A percentile compares a stretch with the other conserved stretches of the same genome.
Conservation (phyloP, 2,888 invertebrate species). For the Rhabditoides inermis region DNA sequence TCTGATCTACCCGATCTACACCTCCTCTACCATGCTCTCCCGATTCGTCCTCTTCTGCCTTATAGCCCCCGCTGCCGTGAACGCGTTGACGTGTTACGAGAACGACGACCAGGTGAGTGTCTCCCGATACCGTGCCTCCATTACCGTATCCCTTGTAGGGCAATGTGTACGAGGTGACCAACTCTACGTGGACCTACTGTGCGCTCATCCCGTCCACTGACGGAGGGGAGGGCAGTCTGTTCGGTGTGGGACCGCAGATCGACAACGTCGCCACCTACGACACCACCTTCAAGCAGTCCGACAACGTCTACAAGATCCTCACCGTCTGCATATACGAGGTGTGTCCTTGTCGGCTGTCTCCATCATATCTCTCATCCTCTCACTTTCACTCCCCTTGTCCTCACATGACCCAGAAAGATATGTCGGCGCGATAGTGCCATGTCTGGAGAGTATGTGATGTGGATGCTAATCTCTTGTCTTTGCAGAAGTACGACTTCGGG, state of each 20-base stretch:
- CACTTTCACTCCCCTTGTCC: too few species aligned
- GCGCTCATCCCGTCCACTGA: constrained; percentile 16
- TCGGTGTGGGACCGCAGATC: constrained; percentile 19
- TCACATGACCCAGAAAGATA: neutral
- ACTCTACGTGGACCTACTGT: constrained; percentile 22
- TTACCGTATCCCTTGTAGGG: constrained; percentile 18
- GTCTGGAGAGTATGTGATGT: neutral
- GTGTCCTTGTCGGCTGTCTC: too few species aligned
- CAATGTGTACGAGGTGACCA: constrained; percentile 14
- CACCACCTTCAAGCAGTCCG: constrained; percentile 18
- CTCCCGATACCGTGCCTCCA: too few species aligned
- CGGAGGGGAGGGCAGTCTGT: constrained; percentile 7
- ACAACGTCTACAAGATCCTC: constrained; percentile 24
- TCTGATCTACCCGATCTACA: too few species aligned
- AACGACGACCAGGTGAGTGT: constrained; percentile 14
- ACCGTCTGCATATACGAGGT: constrained; percentile 40
- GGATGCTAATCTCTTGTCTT: neutral
- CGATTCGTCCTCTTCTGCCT: too few species aligned
- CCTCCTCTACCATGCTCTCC: too few species aligned
- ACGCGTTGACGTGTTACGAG: constrained; percentile 18
- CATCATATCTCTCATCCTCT: too few species aligned
- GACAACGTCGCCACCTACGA: constrained; percentile 25
- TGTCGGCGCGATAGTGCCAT: neutral
- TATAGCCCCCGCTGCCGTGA: neutral
- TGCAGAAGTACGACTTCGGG: constrained; percentile 32